Conservation (phyloP, 2,888 invertebrate species). For the Amblyjoppa proteus region DNA sequence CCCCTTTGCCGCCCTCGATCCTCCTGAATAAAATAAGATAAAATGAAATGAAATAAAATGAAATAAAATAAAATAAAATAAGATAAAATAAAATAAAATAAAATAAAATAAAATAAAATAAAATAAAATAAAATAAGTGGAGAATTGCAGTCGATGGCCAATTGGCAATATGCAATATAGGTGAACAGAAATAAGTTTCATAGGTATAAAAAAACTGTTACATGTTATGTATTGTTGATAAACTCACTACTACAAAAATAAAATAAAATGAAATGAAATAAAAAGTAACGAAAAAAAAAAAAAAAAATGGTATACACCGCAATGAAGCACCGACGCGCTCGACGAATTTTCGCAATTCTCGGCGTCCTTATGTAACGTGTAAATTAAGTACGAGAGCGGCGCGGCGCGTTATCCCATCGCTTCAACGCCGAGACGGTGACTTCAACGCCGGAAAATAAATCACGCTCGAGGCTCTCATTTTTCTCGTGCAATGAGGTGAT, state of each 20-base stretch:
- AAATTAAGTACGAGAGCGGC: slow-evolving; percentile 46
- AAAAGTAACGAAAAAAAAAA: background rate
- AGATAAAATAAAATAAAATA: too few relatives aligned
- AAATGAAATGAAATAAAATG: too few relatives aligned
- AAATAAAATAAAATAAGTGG: too few relatives aligned
- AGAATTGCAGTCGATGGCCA: too few relatives aligned
- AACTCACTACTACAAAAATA: too few relatives aligned
- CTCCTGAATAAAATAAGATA: background rate
- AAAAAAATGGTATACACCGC: slow-evolving; percentile 29
- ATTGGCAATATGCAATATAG: too few relatives aligned
- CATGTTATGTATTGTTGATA: too few relatives aligned
- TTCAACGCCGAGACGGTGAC: slow-evolving; percentile 20
- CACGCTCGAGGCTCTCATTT: background rate
- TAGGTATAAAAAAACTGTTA: too few relatives aligned
- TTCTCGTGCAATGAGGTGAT: background rate
- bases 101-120: too few relatives aligned
- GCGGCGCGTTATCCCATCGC: slow-evolving; percentile 26
- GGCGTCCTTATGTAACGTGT: slow-evolving; percentile 49
- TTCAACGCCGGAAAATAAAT: slow-evolving; percentile 40
- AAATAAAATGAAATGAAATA: too few relatives aligned
- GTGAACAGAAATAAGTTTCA: too few relatives aligned
- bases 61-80: too few relatives aligned
- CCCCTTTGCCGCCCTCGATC: background rate
- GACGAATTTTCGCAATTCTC: slow-evolving; percentile 53
- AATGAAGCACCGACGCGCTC: slow-evolving; percentile 20